These are phyloP conservation scores for Hylaea fasciaria DNA, from an alignment of 2,888 invertebrate genomes.

Conservation along the genomic window DNA sequence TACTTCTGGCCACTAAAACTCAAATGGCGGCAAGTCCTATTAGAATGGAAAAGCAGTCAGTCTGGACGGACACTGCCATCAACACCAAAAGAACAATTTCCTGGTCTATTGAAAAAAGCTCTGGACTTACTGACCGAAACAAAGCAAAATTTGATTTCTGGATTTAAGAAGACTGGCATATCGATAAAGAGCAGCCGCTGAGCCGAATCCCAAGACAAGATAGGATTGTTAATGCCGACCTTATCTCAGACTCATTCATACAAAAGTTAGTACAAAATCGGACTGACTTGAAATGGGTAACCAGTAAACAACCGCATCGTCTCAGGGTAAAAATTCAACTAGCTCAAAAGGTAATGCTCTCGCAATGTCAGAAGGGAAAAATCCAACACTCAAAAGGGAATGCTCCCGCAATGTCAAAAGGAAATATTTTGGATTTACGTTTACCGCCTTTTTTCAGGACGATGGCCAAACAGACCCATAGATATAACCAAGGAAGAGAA, in stretches of 20 bases:
- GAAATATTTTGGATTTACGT: no score
- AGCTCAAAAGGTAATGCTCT: no score
- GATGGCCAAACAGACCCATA: no score
- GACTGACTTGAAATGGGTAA: no score
- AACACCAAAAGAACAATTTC: constrained; percentile 28
- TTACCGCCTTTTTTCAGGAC: no score
- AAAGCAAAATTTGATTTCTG: constrained; percentile 22
- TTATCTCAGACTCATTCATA: constrained; percentile 2
- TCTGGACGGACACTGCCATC: constrained; percentile 15
- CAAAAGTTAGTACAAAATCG: background rate
- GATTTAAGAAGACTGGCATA: constrained; percentile 26
- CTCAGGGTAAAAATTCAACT: no score
- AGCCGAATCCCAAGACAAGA: constrained; percentile 4
- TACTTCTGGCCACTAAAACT: constrained; percentile 41
- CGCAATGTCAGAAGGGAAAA: no score
- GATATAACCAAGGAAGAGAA: no score
- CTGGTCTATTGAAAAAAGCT: constrained; percentile 18
- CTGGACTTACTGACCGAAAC: constrained; percentile 23
- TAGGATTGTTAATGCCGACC: background rate
- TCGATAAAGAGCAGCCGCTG: constrained; percentile 19
- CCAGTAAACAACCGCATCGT: no score
- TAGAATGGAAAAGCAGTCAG: constrained; percentile 28
- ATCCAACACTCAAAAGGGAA: no score
- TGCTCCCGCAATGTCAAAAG: no score
- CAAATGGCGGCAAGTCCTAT: constrained; percentile 40